Conservation (phyloP, 2,113 vertebrate genomes). For the Hemiscyllium ocellatum region DNA sequence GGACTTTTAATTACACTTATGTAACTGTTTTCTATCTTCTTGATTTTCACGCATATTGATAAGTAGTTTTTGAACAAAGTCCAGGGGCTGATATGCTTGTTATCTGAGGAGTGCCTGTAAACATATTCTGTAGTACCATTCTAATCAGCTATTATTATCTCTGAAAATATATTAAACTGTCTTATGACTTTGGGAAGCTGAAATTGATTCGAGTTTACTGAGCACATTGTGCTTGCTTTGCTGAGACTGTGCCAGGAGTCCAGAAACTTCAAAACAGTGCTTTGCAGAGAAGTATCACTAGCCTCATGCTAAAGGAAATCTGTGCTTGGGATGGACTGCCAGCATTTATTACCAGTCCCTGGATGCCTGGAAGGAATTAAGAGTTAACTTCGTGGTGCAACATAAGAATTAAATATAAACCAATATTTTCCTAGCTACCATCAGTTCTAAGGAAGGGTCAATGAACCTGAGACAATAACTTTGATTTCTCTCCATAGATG, state of each 20-base stretch:
- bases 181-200: not conserved
- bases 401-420: not conserved
- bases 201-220: not conserved
- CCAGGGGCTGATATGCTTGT: not conserved
- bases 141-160: not conserved
- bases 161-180: not conserved
- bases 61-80: not conserved
- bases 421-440: too few relatives aligned
- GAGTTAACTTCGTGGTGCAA: not conserved
- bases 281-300: not conserved
- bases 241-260: not conserved
- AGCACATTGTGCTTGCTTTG: not conserved
- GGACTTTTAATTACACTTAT: not conserved
- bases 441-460: too few relatives aligned
- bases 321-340: not conserved
- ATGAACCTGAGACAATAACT: too few relatives aligned
- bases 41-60: not conserved
- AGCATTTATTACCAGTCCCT: not conserved
- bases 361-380: not conserved
- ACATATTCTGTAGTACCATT: not conserved
- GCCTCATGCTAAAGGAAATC: not conserved
- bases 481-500: too few relatives aligned
- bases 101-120: not conserved
- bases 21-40: not conserved
- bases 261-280: not conserved